Conservation (phyloP, 2,888 invertebrate species). For the Cephus pulcher region DNA sequence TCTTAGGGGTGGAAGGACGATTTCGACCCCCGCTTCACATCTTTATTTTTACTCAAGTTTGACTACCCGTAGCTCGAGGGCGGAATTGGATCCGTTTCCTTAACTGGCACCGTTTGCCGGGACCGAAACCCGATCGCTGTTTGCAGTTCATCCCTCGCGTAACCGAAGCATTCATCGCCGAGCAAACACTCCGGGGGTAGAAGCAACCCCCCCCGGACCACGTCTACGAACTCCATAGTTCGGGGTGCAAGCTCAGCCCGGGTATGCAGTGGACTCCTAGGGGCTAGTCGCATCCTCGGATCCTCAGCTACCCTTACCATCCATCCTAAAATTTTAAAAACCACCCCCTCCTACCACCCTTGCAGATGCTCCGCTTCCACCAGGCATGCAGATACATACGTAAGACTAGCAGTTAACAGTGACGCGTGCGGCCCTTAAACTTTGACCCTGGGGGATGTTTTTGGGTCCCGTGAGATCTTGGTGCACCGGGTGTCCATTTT, state of each 20-base stretch:
- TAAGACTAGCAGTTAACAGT: not conserved
- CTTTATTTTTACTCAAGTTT: not conserved
- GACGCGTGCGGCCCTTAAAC: not conserved
- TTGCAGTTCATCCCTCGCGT: constrained; percentile 60
- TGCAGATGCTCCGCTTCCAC: not conserved
- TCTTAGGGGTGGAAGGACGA: not conserved
- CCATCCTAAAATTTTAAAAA: not conserved
- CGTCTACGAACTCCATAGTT: not conserved
- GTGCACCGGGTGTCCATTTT: not conserved
- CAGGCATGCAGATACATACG: not conserved
- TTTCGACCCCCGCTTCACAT: not conserved
- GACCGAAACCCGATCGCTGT: constrained; percentile 61
- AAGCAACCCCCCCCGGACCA: not conserved
- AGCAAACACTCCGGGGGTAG: constrained; percentile 45
- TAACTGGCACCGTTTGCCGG: constrained; percentile 4
- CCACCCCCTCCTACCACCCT: not conserved
- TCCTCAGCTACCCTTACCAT: not conserved
- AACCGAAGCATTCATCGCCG: constrained; percentile 57
- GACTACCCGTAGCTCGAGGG: not conserved
- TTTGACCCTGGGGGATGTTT: not conserved
- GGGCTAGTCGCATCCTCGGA: not conserved
- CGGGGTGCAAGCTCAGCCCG: not conserved
- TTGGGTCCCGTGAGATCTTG: not conserved
- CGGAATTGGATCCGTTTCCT: not conserved
- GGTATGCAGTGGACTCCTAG: not conserved